Percentiles rank a stretch among this genome's conserved stretches.
Evolutionary conservation across 2,113 vertebrate species (phyloP).

Genomic region (Sorex fumeus): DNA sequence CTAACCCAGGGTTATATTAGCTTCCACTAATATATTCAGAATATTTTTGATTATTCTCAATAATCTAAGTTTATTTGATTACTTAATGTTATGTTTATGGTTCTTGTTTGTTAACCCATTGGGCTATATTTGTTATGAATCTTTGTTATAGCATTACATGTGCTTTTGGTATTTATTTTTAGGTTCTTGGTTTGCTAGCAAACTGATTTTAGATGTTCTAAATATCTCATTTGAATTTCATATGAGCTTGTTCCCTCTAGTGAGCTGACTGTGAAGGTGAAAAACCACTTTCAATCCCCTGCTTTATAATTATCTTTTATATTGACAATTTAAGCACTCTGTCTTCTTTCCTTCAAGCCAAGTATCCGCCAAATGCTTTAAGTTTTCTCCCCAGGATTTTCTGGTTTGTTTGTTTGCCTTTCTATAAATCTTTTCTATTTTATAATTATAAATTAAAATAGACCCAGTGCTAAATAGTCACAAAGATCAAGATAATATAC

Average conservation of each 20-base stretch:
- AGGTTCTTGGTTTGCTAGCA: constrained; percentile 64
- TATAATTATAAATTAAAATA: constrained; percentile 53
- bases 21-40: neutral
- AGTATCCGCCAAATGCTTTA: neutral
- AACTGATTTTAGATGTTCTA: constrained; percentile 77
- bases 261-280: constrained; percentile 50
- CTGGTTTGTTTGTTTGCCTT: constrained; percentile 47
- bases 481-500: constrained; percentile 25
- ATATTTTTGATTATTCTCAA: constrained; percentile 6
- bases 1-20: neutral
- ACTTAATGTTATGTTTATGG: neutral
- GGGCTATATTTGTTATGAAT: constrained; percentile 41
- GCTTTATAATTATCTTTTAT: constrained; percentile 64
- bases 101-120: neutral
- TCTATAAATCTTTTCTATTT: constrained; percentile 56
- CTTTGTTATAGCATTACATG: constrained; percentile 13
- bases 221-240: constrained; percentile 81
- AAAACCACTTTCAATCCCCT: constrained; percentile 43
- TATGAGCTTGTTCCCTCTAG: constrained; percentile 53
- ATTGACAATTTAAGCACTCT: constrained; percentile 40
- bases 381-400: constrained; percentile 42
- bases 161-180: constrained; percentile 70
- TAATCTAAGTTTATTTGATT: neutral
- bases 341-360: constrained; percentile 32
- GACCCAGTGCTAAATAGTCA: neutral